These are phyloP conservation scores for Cactoblastis cactorum DNA, from an alignment of 2,888 invertebrate species.

Conservation along the genomic window DNA sequence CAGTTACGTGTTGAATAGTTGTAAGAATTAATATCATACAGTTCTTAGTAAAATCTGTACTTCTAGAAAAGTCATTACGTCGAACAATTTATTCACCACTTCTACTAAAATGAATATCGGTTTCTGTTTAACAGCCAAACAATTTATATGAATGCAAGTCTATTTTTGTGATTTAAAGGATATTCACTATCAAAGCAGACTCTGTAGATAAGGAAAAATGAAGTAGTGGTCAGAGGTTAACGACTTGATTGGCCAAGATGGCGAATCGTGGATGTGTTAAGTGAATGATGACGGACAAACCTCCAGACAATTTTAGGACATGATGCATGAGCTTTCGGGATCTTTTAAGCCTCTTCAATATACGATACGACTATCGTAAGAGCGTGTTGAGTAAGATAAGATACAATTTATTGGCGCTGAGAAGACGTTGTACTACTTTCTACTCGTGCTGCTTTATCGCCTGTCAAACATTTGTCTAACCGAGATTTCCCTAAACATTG, in stretches of 20 bases:
- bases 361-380: constrained; percentile 20
- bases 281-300: constrained; percentile 65
- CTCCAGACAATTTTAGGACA: constrained; percentile 41
- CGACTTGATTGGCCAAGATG: constrained; percentile 70
- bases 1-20: too few relatives aligned
- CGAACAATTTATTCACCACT: too few relatives aligned
- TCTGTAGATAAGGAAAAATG: constrained; percentile 5
- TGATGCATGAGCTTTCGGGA: constrained; percentile 16
- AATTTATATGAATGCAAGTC: background rate
- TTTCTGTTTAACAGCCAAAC: background rate
- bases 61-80: too few relatives aligned
- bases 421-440: constrained; percentile 52
- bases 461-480: constrained; percentile 61
- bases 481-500: constrained; percentile 50
- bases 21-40: too few relatives aligned
- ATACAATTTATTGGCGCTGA: constrained; percentile 45
- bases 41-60: too few relatives aligned
- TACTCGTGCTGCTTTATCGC: constrained; percentile 51
- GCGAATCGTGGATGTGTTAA: constrained; percentile 68
- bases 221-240: constrained; percentile 52
- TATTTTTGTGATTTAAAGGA: constrained; percentile 1
- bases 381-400: constrained; percentile 45
- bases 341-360: constrained; percentile 4
- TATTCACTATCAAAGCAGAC: background rate
- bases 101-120: too few relatives aligned